These are phyloP conservation scores for Harpalus rubripes DNA, from an alignment of 2,888 invertebrate species.

Conservation along the genomic window DNA sequence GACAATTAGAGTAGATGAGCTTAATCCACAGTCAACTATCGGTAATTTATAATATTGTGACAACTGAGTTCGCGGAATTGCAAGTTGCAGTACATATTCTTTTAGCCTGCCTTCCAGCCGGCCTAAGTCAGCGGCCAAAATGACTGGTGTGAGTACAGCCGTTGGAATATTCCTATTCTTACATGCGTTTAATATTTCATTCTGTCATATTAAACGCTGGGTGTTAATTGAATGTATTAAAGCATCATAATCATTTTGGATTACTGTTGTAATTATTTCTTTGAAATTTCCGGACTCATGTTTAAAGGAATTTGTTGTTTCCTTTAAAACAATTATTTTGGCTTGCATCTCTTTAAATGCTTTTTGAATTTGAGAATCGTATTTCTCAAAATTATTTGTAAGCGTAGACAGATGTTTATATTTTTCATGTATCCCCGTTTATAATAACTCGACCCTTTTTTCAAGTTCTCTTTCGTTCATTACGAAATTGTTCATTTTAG, in stretches of 20 bases:
- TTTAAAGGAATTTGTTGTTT: too few species aligned
- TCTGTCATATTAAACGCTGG: neutral
- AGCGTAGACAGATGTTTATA: neutral
- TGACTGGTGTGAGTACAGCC: neutral
- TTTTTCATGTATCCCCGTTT: neutral
- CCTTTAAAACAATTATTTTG: too few species aligned
- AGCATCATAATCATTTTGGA: neutral
- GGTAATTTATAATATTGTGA: constrained; percentile 59
- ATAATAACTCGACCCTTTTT: neutral
- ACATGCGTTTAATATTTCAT: neutral
- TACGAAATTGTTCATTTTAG: constrained; percentile 26
- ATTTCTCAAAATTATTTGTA: neutral
- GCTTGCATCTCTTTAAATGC: neutral
- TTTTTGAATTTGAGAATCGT: neutral
- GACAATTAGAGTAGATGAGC: neutral
- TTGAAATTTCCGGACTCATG: neutral
- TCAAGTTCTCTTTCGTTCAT: constrained; percentile 13
- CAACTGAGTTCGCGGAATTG: constrained; percentile 4
- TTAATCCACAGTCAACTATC: constrained; percentile 47
- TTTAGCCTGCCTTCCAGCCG: neutral
- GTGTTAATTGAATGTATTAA: neutral
- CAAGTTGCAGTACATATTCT: neutral
- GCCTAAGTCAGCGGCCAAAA: constrained; percentile 9
- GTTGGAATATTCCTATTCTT: neutral
- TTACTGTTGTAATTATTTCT: neutral